A percentile compares a stretch with the other conserved stretches of the same genome.
Conservation (phyloP, 2,113 vertebrate genomes). For the Typhlomys cinereus region DNA sequence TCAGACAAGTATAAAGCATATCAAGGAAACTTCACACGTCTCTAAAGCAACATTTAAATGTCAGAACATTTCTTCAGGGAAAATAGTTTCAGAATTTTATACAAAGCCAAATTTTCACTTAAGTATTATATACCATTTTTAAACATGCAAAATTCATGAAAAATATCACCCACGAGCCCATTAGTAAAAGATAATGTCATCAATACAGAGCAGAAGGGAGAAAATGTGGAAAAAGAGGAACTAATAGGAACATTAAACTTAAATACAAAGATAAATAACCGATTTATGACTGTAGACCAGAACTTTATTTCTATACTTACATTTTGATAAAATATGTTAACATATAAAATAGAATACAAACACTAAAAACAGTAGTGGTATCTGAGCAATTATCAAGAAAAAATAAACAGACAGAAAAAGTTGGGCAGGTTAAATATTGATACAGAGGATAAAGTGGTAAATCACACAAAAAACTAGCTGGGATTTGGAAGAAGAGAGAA, state of each 20-base stretch:
- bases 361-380: too few relatives aligned
- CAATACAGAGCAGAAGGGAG: neutral
- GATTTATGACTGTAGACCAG: neutral
- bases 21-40: neutral
- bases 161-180: neutral
- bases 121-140: neutral
- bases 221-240: neutral
- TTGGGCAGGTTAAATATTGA: too few relatives aligned
- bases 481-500: too few relatives aligned
- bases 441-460: too few relatives aligned
- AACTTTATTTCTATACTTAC: neutral
- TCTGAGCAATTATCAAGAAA: too few relatives aligned
- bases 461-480: too few relatives aligned
- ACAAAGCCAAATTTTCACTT: neutral
- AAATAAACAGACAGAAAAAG: too few relatives aligned
- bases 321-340: neutral
- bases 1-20: neutral
- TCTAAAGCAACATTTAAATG: neutral
- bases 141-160: constrained; percentile 32
- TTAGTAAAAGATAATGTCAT: neutral
- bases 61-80: neutral
- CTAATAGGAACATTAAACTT: neutral
- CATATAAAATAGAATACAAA: neutral
- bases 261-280: neutral
- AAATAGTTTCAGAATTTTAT: neutral